Percentiles rank a stretch among this genome's conserved stretches.
These are phyloP conservation scores for Empis stercorea DNA, from an alignment of 2,888 invertebrate species.

Conservation along the genomic window DNA sequence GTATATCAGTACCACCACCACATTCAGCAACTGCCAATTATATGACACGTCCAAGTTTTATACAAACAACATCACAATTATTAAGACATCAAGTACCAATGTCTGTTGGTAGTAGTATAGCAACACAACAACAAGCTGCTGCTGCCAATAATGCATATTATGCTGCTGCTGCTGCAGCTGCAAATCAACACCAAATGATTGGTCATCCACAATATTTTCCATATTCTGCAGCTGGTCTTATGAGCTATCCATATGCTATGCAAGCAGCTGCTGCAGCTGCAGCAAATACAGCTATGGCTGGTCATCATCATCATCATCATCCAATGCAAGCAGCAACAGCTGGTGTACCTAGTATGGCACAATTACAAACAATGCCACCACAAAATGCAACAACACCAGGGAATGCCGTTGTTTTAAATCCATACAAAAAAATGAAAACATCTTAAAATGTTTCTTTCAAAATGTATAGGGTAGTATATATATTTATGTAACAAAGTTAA, in stretches of 20 bases:
- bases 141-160: conserved; percentile 28
- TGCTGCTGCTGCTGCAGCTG: conserved; percentile 22
- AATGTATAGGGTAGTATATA: background rate
- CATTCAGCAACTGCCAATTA: background rate
- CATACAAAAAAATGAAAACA: conserved; percentile 85
- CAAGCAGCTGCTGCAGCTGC: conserved; percentile 4
- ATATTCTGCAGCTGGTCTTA: conserved; percentile 5
- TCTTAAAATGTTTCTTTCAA: conserved; percentile 34
- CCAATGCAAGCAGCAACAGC: conserved; percentile 2
- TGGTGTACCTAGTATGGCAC: conserved; percentile 8
- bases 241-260: conserved; percentile 6
- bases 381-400: conserved; percentile 14
- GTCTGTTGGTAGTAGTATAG: conserved; percentile 32
- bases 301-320: conserved; percentile 1
- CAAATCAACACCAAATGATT: conserved; percentile 2
- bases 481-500: no score
- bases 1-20: background rate
- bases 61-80: conserved; percentile 2
- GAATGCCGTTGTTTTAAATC: conserved; percentile 52
- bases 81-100: background rate
- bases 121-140: conserved; percentile 39
- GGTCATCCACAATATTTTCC: conserved; percentile 6
- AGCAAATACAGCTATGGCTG: conserved; percentile 5
- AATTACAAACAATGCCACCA: conserved; percentile 4
- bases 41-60: background rate